Evolutionary conservation across 2,797 vertebrate genomes (phyloP), one percentile per base, ranked within the genome.

Genomic region (Caiman crocodilus): DNA sequence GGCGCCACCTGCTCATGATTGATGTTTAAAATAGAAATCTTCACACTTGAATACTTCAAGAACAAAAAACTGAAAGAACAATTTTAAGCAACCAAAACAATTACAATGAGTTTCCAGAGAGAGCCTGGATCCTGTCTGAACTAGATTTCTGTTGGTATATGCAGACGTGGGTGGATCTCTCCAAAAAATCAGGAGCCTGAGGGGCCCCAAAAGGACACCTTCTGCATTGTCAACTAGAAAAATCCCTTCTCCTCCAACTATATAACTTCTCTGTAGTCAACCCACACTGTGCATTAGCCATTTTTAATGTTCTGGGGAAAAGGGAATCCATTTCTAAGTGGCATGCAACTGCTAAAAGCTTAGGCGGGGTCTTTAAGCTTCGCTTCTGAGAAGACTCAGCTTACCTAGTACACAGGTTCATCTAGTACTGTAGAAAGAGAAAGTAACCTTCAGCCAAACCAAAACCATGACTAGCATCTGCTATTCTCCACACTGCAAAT

Each of bases 321-420:
- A 9, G 32, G 4, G 35, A 89, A 64, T 76, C 42, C 75, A 85
- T 59, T 63, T 26, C 71, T 82, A 10, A 35, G 32, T 20, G 35
- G 20, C 30, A 69, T 35, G 20, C 18, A 21, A 16, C 61, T 35
- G 23, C 57, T 67, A 42, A 86, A 73, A 82, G 7, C 67, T 14
- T 58, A 12, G 65, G 56, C 85, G 79, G 74, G 73, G 61, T 30
- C 67, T 88, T 82, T 79, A 50, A 10, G 42, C 42, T 50, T 50
- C 42, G 11, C 42, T 50, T 50, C 42, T 50, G 5, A 92, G 26
- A 6, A 84, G 78, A 32, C 64, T 50, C 42, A 35, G 61, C 71
- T 18, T 60, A 86, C 58, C 79, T 82, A 90, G 89, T 69, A 93
- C 87, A 69, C 74, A 88, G 78, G 30, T 13, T 55, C 74, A 63